Conservation (phyloP, 2,888 invertebrate species). For the Drosophila neutralis region DNA sequence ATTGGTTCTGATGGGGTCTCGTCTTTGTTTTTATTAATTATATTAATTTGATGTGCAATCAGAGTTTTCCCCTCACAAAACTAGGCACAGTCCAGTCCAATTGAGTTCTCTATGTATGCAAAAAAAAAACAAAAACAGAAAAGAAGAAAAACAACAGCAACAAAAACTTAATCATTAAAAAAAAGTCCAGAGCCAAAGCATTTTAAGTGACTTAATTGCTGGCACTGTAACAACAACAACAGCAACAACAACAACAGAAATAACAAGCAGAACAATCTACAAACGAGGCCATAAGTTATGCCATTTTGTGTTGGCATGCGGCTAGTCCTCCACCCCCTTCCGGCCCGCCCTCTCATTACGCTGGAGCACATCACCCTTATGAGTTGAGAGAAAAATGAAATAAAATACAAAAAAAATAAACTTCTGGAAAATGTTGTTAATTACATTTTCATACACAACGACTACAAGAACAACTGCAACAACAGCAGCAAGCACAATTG, state of each 20-base stretch:
- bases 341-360: not conserved
- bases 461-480: constrained; percentile 19
- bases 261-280: constrained; percentile 25
- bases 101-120: constrained; percentile 29
- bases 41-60: constrained; percentile 69
- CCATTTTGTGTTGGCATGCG: constrained; percentile 65
- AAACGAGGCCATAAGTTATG: constrained; percentile 74
- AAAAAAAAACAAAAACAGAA: constrained; percentile 20
- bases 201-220: constrained; percentile 69
- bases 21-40: constrained; percentile 62
- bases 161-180: constrained; percentile 58
- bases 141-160: not conserved
- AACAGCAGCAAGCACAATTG: constrained; percentile 29
- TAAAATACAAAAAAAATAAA: constrained; percentile 37
- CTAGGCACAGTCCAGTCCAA: constrained; percentile 25
- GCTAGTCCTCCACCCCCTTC: not conserved
- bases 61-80: constrained; percentile 38
- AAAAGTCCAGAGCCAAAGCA: constrained; percentile 56
- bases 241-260: constrained; percentile 19
- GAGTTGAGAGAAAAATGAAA: constrained; percentile 16
- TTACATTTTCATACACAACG: constrained; percentile 74
- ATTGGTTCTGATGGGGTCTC: constrained; percentile 56
- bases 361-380: constrained; percentile 13
- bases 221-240: constrained; percentile 15
- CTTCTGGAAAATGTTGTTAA: constrained; percentile 73